phyloP scores from a whole-genome alignment of 2,113 vertebrate genomes.

The Neogale vison region DNA sequence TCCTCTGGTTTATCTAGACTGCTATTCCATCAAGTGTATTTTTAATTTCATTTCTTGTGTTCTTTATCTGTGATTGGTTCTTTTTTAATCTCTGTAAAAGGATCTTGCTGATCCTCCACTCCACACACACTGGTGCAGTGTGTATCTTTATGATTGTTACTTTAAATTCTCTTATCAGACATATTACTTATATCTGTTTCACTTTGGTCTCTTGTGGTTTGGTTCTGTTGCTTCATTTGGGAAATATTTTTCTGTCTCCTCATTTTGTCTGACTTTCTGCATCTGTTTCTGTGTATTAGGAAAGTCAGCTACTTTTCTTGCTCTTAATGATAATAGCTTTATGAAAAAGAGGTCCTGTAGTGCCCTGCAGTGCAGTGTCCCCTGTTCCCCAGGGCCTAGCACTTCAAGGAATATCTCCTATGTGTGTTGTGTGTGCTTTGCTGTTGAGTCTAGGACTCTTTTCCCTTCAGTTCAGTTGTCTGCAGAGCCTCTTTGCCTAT shows the following conservation, averaged over 20 bases:
- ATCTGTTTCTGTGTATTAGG: background rate
- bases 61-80: background rate
- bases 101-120: background rate
- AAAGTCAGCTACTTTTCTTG: background rate
- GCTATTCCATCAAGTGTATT: background rate
- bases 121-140: background rate
- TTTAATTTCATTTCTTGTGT: background rate
- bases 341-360: background rate
- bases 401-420: background rate
- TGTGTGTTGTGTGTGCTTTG: background rate
- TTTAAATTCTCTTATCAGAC: background rate
- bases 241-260: background rate
- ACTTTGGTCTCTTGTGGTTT: background rate
- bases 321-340: background rate
- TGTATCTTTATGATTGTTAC: background rate
- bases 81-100: background rate
- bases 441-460: background rate
- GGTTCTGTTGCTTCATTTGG: background rate
- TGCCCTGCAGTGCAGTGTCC: background rate
- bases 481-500: background rate
- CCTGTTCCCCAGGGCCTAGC: background rate
- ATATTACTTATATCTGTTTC: background rate
- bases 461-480: background rate
- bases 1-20: background rate
- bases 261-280: background rate